phyloP scores from a whole-genome alignment of 2,113 vertebrate species.

The Nothoprocta pentlandii region DNA sequence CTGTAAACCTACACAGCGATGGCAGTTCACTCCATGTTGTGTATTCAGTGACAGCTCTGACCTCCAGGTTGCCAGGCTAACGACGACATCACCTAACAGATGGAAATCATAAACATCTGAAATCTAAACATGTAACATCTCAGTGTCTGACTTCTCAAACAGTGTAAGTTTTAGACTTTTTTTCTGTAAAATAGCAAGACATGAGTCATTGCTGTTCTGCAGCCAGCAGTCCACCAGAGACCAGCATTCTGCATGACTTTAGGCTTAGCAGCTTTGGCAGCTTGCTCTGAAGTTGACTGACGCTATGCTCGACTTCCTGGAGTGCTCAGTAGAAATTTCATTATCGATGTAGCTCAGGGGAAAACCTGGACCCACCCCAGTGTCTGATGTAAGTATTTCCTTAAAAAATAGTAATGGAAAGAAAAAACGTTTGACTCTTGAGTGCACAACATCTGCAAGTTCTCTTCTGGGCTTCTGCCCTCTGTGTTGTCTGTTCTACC shows the following conservation, averaged over 20 bases:
- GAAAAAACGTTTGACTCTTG: conserved; percentile 1
- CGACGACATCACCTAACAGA: background rate
- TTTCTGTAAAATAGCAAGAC: conserved; percentile 22
- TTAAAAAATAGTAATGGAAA: conserved; percentile 43
- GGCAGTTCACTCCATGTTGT: background rate
- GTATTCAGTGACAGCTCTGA: background rate
- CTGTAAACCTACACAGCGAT: background rate
- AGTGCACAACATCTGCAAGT: background rate
- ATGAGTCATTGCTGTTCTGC: conserved; percentile 54
- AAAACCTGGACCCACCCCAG: background rate
- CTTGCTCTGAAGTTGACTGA: background rate
- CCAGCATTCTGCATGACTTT: background rate
- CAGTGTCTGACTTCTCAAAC: background rate
- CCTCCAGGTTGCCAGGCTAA: background rate
- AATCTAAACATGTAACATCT: background rate
- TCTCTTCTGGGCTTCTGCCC: background rate
- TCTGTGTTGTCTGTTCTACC: background rate
- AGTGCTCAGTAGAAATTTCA: conserved; percentile 29
- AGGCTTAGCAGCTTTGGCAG: conserved; percentile 24
- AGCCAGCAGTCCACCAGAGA: conserved; percentile 37
- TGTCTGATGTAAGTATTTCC: conserved; percentile 45
- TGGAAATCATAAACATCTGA: background rate
- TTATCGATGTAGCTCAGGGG: background rate
- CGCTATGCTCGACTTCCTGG: background rate
- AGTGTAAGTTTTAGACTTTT: background rate